Conservation (phyloP, 2,797 vertebrate genomes). For the Pseudochromis fuscus region DNA sequence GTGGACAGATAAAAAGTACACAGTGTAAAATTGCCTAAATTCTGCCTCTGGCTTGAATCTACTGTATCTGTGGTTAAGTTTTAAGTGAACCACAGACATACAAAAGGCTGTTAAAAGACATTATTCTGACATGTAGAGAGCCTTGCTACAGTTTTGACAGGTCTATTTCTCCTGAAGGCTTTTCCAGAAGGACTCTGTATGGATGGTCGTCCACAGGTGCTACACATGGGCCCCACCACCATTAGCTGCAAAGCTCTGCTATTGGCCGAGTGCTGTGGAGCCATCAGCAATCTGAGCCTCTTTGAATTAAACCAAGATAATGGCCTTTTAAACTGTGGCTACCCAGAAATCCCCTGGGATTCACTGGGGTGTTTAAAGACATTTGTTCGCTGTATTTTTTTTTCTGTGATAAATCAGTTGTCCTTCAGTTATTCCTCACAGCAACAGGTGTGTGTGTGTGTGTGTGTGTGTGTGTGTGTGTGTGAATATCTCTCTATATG, state of each 20-base stretch:
- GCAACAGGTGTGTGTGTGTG: background rate
- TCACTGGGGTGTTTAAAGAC: background rate
- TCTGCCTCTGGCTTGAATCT: background rate
- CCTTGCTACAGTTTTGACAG: slow-evolving; percentile 33
- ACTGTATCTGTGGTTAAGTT: slow-evolving; percentile 2
- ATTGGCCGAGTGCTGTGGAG: slow-evolving; percentile 29
- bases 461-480: slow-evolving; percentile 10
- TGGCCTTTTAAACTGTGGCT: slow-evolving; percentile 38
- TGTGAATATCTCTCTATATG: slow-evolving; percentile 17
- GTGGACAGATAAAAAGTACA: too few relatives aligned
- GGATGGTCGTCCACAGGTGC: slow-evolving; percentile 38
- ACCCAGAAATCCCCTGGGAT: slow-evolving; percentile 25
- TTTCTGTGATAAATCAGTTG: slow-evolving; percentile 25
- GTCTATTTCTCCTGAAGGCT: slow-evolving; percentile 48
- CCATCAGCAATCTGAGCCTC: slow-evolving; percentile 48
- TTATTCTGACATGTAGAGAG: slow-evolving; percentile 14
- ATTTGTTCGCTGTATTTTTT: slow-evolving; percentile 32
- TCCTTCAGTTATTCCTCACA: slow-evolving; percentile 23
- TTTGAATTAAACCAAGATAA: slow-evolving; percentile 37
- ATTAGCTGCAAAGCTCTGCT: slow-evolving; percentile 19
- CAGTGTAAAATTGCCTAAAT: background rate
- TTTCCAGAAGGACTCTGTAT: slow-evolving; percentile 21
- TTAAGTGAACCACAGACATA: slow-evolving; percentile 7
- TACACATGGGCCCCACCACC: slow-evolving; percentile 38
- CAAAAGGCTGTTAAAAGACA: slow-evolving; percentile 15